Percentiles rank a stretch among this genome's conserved stretches.
Evolutionary conservation across 2,113 vertebrate genomes (phyloP).

Genomic region (Labeo catla): DNA sequence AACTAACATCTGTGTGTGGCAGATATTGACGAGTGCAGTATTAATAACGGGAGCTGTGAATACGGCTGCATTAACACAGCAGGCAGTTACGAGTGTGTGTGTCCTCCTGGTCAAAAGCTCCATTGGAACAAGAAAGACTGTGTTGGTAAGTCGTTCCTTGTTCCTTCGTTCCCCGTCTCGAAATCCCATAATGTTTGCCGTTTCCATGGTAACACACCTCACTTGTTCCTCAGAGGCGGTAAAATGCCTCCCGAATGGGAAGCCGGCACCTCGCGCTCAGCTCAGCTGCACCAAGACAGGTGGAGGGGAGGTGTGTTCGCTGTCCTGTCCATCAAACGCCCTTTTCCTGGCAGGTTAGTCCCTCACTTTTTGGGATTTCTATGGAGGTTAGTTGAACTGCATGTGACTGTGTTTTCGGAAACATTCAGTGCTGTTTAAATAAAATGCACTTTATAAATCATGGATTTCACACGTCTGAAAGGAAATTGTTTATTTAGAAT

Average conservation of each 20-base stretch:
- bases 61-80: constrained; percentile 86
- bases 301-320: constrained; percentile 86
- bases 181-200: constrained; percentile 13
- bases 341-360: constrained; percentile 87
- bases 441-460: not conserved
- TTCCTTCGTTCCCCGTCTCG: not conserved
- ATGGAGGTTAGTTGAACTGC: not conserved
- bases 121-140: constrained; percentile 98
- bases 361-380: not conserved
- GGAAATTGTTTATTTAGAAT: not conserved
- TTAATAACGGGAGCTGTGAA: constrained; percentile 88
- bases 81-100: constrained; percentile 89
- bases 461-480: not conserved
- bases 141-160: constrained; percentile 77
- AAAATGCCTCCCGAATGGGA: constrained; percentile 85
- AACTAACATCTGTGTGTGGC: constrained; percentile 39
- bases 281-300: constrained; percentile 85
- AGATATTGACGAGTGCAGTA: constrained; percentile 95
- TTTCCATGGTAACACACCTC: constrained; percentile 65
- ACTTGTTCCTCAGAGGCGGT: constrained; percentile 82
- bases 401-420: not conserved
- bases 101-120: constrained; percentile 84
- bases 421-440: not conserved
- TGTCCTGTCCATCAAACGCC: constrained; percentile 88
- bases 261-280: constrained; percentile 80